Conservation (phyloP, 2,113 vertebrate genomes). For the Trichechus manatus region DNA sequence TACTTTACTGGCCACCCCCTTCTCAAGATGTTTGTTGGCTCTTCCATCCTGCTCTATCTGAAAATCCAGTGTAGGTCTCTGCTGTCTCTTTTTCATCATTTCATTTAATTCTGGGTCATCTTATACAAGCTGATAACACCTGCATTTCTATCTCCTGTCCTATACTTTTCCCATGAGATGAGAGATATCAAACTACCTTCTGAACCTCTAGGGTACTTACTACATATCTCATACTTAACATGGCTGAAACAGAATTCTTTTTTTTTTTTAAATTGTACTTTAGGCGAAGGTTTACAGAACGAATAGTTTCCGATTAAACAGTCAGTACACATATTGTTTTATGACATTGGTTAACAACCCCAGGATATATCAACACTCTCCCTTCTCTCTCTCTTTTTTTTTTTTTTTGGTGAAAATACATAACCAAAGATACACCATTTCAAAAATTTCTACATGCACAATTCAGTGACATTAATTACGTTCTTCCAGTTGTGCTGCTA, state of each 20-base stretch:
- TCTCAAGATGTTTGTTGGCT: not conserved
- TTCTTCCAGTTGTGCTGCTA: too few relatives aligned
- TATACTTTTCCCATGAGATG: not conserved
- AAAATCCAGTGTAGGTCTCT: not conserved
- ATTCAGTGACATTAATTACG: too few relatives aligned
- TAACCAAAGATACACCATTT: too few relatives aligned
- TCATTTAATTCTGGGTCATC: not conserved
- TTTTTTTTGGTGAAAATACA: too few relatives aligned
- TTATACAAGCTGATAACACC: not conserved
- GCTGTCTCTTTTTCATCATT: not conserved
- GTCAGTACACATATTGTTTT: too few relatives aligned
- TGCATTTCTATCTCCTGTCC: not conserved
- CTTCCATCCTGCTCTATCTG: not conserved
- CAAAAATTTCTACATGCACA: too few relatives aligned
- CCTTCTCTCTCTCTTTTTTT: too few relatives aligned
- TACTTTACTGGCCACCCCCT: not conserved
- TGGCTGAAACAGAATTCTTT: not conserved
- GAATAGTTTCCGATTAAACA: too few relatives aligned
- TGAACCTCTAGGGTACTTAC: not conserved
- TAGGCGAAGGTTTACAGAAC: too few relatives aligned
- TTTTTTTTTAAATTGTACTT: too few relatives aligned
- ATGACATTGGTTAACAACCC: too few relatives aligned
- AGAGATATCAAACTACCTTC: not conserved
- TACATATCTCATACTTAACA: not conserved
- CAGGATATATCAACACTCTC: too few relatives aligned